Conservation (phyloP, 2,113 vertebrate species). For the Zootoca vivipara region DNA sequence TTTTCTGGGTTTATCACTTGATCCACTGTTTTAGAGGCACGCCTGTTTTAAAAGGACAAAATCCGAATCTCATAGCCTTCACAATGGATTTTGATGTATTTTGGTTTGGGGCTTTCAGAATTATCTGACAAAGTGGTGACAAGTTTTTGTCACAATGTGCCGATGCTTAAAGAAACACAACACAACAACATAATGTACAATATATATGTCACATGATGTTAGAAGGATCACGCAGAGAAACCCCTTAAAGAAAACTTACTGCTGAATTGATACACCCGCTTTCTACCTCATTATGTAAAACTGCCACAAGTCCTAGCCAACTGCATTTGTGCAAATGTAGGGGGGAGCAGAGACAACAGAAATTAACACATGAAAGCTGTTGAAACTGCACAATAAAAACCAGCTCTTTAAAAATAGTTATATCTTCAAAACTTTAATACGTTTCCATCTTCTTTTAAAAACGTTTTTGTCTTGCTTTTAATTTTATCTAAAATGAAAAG, state of each 20-base stretch:
- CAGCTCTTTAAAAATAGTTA: not conserved
- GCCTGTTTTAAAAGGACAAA: conserved; percentile 33
- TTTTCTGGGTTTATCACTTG: conserved; percentile 13
- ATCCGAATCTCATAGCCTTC: not conserved
- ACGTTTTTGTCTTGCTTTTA: not conserved
- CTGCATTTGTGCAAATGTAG: not conserved
- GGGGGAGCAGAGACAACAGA: not conserved
- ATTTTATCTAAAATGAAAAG: conserved; percentile 4
- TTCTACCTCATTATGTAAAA: not conserved
- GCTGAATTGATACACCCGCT: not conserved
- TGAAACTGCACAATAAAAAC: not conserved
- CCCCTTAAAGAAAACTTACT: conserved; percentile 1
- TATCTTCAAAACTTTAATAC: not conserved
- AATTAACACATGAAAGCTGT: not conserved
- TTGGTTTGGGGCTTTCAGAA: conserved; percentile 23
- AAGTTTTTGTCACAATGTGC: not conserved
- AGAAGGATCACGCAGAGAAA: not conserved
- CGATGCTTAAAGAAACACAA: not conserved
- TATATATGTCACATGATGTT: not conserved
- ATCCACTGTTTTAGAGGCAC: conserved; percentile 44
- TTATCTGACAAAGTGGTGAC: not conserved
- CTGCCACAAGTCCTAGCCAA: not conserved
- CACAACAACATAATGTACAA: not conserved
- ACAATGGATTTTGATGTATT: not conserved
- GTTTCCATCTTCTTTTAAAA: not conserved